phyloP scores from a whole-genome alignment of 2,888 invertebrate species.

The Anthophora plumipes region DNA sequence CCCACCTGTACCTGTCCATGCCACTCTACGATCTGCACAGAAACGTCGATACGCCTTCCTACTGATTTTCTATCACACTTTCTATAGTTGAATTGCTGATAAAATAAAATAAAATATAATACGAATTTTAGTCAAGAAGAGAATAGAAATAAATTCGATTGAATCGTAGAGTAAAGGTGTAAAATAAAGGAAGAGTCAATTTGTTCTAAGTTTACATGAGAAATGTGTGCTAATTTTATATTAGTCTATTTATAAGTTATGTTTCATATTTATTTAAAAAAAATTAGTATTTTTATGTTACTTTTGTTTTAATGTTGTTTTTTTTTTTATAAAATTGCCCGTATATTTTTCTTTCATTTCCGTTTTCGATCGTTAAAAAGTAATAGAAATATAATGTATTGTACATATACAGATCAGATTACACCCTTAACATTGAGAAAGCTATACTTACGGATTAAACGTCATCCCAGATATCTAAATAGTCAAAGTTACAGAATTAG shows the following conservation, averaged over 20 bases:
- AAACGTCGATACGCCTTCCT: constrained; percentile 9
- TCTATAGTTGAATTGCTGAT: neutral
- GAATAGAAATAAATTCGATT: no score
- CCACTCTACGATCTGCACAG: constrained; percentile 8
- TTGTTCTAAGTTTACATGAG: no score
- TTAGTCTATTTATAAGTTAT: no score
- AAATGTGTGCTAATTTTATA: no score
- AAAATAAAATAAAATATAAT: no score
- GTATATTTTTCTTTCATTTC: neutral
- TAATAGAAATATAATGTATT: neutral
- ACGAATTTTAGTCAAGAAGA: no score
- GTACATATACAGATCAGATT: neutral
- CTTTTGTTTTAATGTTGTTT: neutral
- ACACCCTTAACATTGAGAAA: constrained; percentile 1
- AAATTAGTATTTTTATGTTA: neutral
- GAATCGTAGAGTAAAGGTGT: no score
- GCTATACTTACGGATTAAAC: neutral
- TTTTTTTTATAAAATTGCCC: neutral
- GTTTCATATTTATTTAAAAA: no score
- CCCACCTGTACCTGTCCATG: constrained; percentile 53
- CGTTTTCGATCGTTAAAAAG: neutral
- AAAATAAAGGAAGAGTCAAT: no score
- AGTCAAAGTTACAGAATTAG: constrained; percentile 15
- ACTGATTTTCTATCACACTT: neutral
- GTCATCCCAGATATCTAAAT: constrained; percentile 2